Percentiles rank a stretch among this genome's conserved stretches.
These are phyloP conservation scores for Anhinga anhinga DNA, from an alignment of 2,113 vertebrate genomes.

Conservation along the genomic window DNA sequence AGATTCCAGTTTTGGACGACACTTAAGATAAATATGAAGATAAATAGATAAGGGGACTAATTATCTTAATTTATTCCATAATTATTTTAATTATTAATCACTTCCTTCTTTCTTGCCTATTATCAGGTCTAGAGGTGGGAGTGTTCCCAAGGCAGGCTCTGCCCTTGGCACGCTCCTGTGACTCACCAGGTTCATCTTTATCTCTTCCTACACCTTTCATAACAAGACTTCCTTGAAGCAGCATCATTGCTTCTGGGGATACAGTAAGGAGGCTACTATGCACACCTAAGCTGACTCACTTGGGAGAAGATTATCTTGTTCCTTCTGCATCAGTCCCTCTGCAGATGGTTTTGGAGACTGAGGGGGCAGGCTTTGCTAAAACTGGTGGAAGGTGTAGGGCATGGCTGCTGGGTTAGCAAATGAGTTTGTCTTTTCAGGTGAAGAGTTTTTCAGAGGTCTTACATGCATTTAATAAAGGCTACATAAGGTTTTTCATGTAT, in stretches of 20 bases:
- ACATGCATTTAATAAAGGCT: not conserved
- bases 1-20: slow-evolving; percentile 12
- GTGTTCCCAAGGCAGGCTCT: not conserved
- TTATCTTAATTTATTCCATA: slow-evolving; percentile 43
- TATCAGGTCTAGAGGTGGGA: not conserved
- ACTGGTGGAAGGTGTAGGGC: not conserved
- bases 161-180: not conserved
- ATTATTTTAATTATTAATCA: slow-evolving; percentile 47
- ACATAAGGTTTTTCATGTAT: not conserved
- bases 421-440: not conserved
- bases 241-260: not conserved
- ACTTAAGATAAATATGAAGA: not conserved
- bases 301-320: not conserved
- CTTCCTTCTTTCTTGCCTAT: slow-evolving; percentile 22
- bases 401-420: not conserved
- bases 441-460: not conserved
- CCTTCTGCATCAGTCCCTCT: not conserved
- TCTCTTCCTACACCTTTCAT: slow-evolving; percentile 19
- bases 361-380: not conserved
- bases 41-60: not conserved
- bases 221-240: slow-evolving; percentile 5
- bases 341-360: not conserved
- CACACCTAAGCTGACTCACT: not conserved
- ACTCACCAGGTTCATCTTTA: slow-evolving; percentile 2
- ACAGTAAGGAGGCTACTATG: not conserved